A percentile compares a stretch with the other conserved stretches of the same genome.
Evolutionary conservation across 1,140 invertebrate genomes (phyloP).

Genomic region (Pygmarrhopalites habei): DNA sequence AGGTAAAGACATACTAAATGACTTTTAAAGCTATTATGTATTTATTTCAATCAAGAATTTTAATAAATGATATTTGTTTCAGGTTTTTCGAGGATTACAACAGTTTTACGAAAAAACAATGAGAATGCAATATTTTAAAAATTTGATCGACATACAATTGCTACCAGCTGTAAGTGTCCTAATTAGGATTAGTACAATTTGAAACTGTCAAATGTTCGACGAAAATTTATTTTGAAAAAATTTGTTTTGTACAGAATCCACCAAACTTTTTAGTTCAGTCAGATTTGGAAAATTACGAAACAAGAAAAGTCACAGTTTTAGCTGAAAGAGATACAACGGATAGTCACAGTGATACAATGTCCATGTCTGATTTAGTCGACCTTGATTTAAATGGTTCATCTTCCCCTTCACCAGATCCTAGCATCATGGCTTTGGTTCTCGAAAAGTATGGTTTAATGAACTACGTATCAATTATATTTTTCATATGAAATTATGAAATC

Average conservation of each 20-base stretch:
- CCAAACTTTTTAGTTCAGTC: conserved; percentile 92
- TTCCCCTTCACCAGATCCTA: conserved; percentile 49
- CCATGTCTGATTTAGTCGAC: conserved; percentile 50
- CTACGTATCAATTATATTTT: background rate
- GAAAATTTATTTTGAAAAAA: too few relatives aligned
- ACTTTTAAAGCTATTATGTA: too few relatives aligned
- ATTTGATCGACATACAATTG: conserved; percentile 85
- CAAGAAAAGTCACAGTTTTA: conserved; percentile 49
- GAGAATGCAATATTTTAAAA: conserved; percentile 95
- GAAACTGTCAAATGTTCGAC: too few relatives aligned
- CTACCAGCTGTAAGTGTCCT: conserved; percentile 84
- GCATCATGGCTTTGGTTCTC: conserved; percentile 25
- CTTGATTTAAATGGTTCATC: conserved; percentile 47
- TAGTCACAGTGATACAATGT: conserved; percentile 43
- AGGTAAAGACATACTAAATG: too few relatives aligned
- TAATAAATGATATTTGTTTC: too few relatives aligned
- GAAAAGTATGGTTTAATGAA: conserved; percentile 23
- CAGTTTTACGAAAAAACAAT: conserved; percentile 88
- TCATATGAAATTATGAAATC: too few relatives aligned
- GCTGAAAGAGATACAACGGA: conserved; percentile 38
- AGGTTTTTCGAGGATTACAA: conserved; percentile 82
- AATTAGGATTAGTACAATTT: too few relatives aligned
- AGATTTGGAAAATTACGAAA: conserved; percentile 85
- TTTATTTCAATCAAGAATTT: too few relatives aligned
- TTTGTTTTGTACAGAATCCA: conserved; percentile 59